Percentiles rank a stretch among this genome's conserved stretches.
These are phyloP conservation scores for Neofelis nebulosa DNA, from an alignment of 2,113 vertebrate species.

Conservation along the genomic window DNA sequence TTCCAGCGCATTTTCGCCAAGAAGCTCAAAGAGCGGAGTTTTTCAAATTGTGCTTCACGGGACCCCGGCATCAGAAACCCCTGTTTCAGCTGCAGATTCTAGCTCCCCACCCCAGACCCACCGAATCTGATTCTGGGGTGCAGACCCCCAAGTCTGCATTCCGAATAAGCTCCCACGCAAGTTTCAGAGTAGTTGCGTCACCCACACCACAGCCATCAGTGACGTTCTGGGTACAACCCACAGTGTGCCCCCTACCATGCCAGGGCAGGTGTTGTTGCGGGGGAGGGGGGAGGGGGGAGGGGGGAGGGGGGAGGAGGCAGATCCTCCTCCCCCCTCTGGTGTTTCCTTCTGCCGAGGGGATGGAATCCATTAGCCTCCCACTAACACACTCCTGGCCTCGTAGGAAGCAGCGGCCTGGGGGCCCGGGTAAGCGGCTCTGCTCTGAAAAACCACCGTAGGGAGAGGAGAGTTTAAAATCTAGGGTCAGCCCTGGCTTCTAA, in stretches of 20 bases:
- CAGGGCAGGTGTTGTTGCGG: rapidly evolving
- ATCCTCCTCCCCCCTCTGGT: neutral
- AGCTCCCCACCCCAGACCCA: neutral
- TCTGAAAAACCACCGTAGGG: neutral
- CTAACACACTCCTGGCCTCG: neutral
- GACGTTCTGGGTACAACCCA: neutral
- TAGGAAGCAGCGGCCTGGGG: neutral
- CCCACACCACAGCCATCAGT: neutral
- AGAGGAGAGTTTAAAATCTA: neutral
- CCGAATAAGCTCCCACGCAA: neutral
- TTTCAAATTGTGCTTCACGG: neutral
- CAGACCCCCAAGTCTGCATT: neutral
- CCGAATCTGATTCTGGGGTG: neutral
- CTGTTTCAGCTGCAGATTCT: neutral
- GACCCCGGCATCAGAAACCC: neutral
- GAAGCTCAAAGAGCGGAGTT: neutral
- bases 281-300: rapidly evolving
- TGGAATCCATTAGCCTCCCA: neutral
- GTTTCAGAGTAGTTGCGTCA: neutral
- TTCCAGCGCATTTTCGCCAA: neutral
- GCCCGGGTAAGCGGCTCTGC: neutral
- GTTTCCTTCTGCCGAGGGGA: neutral
- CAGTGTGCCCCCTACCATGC: neutral
- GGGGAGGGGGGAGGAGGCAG: neutral
- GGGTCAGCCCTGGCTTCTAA: neutral